phyloP scores from a whole-genome alignment of 2,113 vertebrate genomes.

The Rhinichthys klamathensis region DNA sequence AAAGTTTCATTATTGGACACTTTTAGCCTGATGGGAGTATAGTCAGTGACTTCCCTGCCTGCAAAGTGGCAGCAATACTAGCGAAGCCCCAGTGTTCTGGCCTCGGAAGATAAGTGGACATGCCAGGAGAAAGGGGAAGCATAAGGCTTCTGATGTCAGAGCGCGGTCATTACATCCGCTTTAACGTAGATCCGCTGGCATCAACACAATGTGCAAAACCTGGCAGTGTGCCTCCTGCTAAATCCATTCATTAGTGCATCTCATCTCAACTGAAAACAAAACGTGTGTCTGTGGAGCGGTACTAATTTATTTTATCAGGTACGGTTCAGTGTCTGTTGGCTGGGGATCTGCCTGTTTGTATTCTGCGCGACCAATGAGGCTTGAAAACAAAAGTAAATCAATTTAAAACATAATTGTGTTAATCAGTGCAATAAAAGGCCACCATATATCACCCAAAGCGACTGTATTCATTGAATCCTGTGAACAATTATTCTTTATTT shows the following conservation, averaged over 20 bases:
- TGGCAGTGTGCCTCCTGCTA: not conserved
- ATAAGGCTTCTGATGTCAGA: slow-evolving; percentile 45
- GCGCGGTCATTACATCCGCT: slow-evolving; percentile 32
- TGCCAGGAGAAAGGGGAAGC: slow-evolving; percentile 46
- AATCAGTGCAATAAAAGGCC: slow-evolving; percentile 20
- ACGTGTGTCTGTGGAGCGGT: not conserved
- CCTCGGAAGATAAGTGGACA: slow-evolving; percentile 28
- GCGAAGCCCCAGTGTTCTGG: slow-evolving; percentile 48
- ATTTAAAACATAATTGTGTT: slow-evolving; percentile 37
- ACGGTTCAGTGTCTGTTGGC: slow-evolving; percentile 14
- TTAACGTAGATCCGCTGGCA: slow-evolving; percentile 39
- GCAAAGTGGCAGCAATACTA: slow-evolving; percentile 31
- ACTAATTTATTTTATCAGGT: slow-evolving; percentile 52
- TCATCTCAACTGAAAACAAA: slow-evolving; percentile 26
- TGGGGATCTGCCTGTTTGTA: slow-evolving; percentile 3
- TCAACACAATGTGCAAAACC: slow-evolving; percentile 18
- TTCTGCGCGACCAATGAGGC: slow-evolving; percentile 32
- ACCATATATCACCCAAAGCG: not conserved
- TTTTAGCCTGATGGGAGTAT: slow-evolving; percentile 6
- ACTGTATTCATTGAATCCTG: not conserved
- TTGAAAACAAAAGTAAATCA: slow-evolving; percentile 30
- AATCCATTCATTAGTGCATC: slow-evolving; percentile 37
- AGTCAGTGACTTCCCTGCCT: slow-evolving; percentile 45
- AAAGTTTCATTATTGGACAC: not conserved
- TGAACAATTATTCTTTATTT: not conserved